Conservation (phyloP, 35 echinoderm and acorn worm genomes). For the Heliocidaris erythrogramma region DNA sequence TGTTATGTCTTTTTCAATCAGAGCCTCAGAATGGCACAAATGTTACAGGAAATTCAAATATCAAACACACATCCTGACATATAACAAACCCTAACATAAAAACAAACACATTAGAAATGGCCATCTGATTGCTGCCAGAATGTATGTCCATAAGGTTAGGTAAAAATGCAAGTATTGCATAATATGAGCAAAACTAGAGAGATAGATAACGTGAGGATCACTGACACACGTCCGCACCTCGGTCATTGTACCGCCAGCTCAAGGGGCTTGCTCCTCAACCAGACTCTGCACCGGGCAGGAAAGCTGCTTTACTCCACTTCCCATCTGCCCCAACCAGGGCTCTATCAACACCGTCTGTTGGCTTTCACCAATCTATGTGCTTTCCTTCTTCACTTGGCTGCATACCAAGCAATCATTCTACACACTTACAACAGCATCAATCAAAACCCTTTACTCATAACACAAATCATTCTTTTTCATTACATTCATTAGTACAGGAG, state of each 20-base stretch:
- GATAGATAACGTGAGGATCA: background rate
- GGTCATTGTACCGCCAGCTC: conserved; percentile 20
- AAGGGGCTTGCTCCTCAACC: background rate
- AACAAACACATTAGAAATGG: too few relatives aligned
- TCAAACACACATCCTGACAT: too few relatives aligned
- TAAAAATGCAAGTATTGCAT: background rate
- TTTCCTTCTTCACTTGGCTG: conserved; percentile 26
- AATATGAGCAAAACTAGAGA: background rate
- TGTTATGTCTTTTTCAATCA: too few relatives aligned
- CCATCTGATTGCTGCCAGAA: background rate
- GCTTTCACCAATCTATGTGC: background rate
- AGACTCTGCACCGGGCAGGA: background rate
- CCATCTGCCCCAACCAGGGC: background rate
- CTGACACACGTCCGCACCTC: background rate
- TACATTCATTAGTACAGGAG: background rate
- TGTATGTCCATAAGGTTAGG: background rate
- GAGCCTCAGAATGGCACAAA: too few relatives aligned
- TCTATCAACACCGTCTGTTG: conserved; percentile 45
- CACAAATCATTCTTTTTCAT: background rate
- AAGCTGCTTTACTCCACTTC: background rate
- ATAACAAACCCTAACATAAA: too few relatives aligned
- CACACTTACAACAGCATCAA: background rate
- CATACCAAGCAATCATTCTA: background rate
- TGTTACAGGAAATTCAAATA: too few relatives aligned
- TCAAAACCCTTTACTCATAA: background rate